phyloP scores from a whole-genome alignment of 2,113 vertebrate genomes.

The Tiliqua scincoides region DNA sequence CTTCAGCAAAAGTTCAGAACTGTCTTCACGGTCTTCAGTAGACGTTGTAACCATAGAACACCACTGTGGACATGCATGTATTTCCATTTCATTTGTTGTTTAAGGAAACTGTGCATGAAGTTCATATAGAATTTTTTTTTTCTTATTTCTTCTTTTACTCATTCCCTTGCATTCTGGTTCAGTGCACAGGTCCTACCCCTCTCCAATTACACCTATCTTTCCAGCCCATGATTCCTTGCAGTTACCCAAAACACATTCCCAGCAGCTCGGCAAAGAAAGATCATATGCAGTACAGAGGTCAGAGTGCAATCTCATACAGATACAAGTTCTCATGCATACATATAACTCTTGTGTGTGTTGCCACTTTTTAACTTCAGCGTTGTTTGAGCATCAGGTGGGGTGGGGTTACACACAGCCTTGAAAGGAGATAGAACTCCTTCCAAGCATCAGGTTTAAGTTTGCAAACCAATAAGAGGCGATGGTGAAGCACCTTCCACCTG shows the following conservation, averaged over 20 bases:
- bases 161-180: background rate
- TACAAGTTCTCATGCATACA: too few species aligned
- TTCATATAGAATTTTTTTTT: background rate
- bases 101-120: background rate
- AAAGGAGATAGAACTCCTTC: too few species aligned
- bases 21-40: slow-evolving; percentile 8
- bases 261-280: background rate
- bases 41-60: background rate
- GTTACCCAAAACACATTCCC: background rate
- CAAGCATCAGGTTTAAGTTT: too few species aligned
- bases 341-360: too few species aligned
- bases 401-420: too few species aligned
- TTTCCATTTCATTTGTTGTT: background rate
- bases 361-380: too few species aligned
- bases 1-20: background rate
- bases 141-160: background rate
- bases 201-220: background rate
- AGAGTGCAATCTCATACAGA: too few species aligned
- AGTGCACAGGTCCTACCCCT: background rate
- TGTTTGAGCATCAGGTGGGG: background rate
- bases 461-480: too few species aligned
- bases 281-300: too few species aligned
- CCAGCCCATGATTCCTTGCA: background rate
- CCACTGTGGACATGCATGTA: background rate
- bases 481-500: too few species aligned